These are phyloP conservation scores for Peromyscus melanophrys DNA, from an alignment of 2,797 vertebrate genomes.

Conservation along the genomic window DNA sequence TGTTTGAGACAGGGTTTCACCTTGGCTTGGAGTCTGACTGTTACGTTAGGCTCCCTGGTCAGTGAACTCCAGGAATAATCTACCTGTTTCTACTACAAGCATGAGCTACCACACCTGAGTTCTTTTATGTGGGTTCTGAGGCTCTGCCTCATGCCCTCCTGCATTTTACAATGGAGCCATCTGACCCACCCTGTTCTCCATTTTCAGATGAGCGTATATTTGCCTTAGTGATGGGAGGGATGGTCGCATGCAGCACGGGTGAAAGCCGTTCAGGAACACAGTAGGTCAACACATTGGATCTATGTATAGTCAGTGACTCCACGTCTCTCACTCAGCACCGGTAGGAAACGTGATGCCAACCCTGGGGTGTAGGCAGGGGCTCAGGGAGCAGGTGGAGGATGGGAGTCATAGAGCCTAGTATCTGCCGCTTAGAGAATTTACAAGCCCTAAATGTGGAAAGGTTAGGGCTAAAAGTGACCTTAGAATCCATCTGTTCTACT, in stretches of 20 bases:
- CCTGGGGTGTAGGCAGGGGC: fast-evolving
- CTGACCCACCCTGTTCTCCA: neutral
- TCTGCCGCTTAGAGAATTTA: neutral
- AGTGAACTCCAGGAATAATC: neutral
- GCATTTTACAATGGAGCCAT: neutral
- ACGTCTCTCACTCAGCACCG: neutral
- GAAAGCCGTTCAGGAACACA: neutral
- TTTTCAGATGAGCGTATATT: neutral
- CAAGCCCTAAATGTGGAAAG: neutral
- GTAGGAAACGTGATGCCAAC: neutral
- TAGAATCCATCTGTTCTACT: neutral
- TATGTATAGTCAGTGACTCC: neutral
- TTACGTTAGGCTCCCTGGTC: neutral
- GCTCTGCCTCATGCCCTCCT: neutral
- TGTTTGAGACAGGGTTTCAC: neutral
- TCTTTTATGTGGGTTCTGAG: neutral
- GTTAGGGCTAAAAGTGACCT: neutral
- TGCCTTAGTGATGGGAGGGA: no score
- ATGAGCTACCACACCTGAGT: neutral
- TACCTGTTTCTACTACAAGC: neutral
- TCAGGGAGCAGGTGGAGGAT: neutral
- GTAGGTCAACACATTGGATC: neutral
- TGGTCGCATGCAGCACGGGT: no score
- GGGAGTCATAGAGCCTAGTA: neutral
- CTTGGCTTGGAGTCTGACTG: neutral